Conservation (phyloP, 2,888 invertebrate genomes). For the Dichetophora obliterata region DNA sequence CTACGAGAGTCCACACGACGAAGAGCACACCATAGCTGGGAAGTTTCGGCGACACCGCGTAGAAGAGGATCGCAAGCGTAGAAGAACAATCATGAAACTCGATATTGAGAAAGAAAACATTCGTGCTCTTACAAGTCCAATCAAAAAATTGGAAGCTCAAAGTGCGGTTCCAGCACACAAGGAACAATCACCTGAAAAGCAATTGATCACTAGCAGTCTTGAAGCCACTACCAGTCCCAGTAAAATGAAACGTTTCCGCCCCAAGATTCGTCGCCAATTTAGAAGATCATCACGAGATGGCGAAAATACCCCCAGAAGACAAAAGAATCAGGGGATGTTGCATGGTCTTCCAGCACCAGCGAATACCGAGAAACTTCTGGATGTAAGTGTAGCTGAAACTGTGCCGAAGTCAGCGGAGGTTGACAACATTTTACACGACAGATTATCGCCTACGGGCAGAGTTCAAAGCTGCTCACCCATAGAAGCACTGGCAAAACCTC, state of each 20-base stretch:
- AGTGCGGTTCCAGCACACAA: slow-evolving; percentile 43
- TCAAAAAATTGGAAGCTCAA: slow-evolving; percentile 57
- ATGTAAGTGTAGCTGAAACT: slow-evolving; percentile 54
- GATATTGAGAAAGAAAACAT: slow-evolving; percentile 77
- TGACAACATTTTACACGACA: not conserved
- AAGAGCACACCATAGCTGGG: slow-evolving; percentile 65
- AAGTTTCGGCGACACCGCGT: slow-evolving; percentile 72
- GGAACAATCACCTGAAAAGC: slow-evolving; percentile 64
- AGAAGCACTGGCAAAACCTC: slow-evolving; percentile 53
- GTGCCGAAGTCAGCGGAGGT: slow-evolving; percentile 48
- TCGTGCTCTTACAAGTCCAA: slow-evolving; percentile 71
- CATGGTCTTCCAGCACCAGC: slow-evolving; percentile 54
- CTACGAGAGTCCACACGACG: slow-evolving; percentile 81
- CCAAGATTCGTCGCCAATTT: slow-evolving; percentile 68
- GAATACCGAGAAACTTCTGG: slow-evolving; percentile 59
- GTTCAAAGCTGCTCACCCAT: slow-evolving; percentile 66
- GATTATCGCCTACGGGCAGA: not conserved
- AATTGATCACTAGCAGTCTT: slow-evolving; percentile 49
- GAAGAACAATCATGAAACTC: slow-evolving; percentile 82
- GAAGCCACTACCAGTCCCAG: slow-evolving; percentile 66
- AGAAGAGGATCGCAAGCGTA: slow-evolving; percentile 79
- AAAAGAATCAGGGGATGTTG: slow-evolving; percentile 51
- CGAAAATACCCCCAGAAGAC: slow-evolving; percentile 55
- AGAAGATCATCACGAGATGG: slow-evolving; percentile 66
- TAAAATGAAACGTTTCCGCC: slow-evolving; percentile 69